Evolutionary conservation across 2,888 invertebrate genomes (phyloP).

Genomic region (Caenorhabditis macrosperma): DNA sequence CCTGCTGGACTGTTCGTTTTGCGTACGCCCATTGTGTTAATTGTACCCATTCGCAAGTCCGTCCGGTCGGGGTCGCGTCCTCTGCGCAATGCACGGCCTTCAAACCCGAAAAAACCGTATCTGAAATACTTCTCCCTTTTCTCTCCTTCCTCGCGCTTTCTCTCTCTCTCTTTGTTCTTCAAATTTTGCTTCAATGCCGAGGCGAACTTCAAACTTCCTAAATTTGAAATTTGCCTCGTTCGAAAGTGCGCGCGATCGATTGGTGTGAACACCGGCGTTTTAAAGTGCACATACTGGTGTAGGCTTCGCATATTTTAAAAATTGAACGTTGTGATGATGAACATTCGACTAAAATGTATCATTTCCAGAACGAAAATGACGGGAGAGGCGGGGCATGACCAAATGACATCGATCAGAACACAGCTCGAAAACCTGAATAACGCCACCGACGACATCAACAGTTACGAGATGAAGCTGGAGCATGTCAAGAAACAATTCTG

Average conservation of each 20-base stretch:
- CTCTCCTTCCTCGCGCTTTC: neutral
- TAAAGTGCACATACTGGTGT: neutral
- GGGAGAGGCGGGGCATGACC: constrained; percentile 37
- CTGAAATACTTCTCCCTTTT: constrained; percentile 31
- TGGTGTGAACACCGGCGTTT: neutral
- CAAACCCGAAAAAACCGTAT: constrained; percentile 44
- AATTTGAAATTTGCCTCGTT: neutral
- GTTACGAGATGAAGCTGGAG: constrained; percentile 51
- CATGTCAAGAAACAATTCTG: constrained; percentile 40
- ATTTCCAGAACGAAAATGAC: constrained; percentile 28
- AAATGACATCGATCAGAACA: constrained; percentile 43
- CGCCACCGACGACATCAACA: constrained; percentile 54
- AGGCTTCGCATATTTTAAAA: too few species aligned
- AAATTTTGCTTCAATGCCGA: neutral
- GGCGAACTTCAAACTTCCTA: neutral
- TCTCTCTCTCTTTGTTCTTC: neutral
- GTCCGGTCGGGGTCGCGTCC: constrained; percentile 1
- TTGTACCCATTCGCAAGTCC: neutral
- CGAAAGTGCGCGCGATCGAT: neutral
- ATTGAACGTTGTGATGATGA: too few species aligned
- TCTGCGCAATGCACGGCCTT: constrained; percentile 33
- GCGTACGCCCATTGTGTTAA: neutral
- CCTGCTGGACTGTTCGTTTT: neutral
- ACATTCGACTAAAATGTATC: too few species aligned
- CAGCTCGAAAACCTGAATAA: constrained; percentile 54